Percentiles rank a stretch among this genome's conserved stretches.
These are phyloP conservation scores for Drosophila rhopaloa DNA, from an alignment of 1,140 invertebrate species.

Conservation along the genomic window DNA sequence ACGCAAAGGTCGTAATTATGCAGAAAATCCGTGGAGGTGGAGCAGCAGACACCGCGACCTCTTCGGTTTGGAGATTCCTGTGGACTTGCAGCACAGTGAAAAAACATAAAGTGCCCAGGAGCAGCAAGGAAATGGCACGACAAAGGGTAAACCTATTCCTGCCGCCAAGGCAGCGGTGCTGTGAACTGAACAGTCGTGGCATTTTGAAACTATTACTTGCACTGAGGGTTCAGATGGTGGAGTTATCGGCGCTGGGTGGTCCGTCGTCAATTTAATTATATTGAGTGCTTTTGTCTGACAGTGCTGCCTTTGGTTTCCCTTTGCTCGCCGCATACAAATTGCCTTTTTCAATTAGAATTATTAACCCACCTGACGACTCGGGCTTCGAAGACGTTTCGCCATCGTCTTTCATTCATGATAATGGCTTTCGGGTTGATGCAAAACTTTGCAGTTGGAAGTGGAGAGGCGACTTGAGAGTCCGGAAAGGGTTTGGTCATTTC, in stretches of 20 bases:
- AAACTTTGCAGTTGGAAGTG: constrained; percentile 54
- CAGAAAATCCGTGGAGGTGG: constrained; percentile 51
- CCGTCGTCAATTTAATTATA: constrained; percentile 74
- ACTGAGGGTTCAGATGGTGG: constrained; percentile 10
- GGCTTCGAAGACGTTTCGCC: constrained; percentile 36
- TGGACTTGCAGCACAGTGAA: constrained; percentile 13
- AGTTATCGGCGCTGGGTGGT: constrained; percentile 15
- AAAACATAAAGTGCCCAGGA: constrained; percentile 31
- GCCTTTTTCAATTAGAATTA: constrained; percentile 82
- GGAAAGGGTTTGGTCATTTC: constrained; percentile 20
- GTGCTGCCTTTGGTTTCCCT: constrained; percentile 10
- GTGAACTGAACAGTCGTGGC: constrained; percentile 51
- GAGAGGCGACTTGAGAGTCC: constrained; percentile 38
- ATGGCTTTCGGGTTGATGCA: constrained; percentile 55
- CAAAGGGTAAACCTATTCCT: constrained; percentile 62
- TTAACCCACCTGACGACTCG: constrained; percentile 60
- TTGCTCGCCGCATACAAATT: constrained; percentile 73
- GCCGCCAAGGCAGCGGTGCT: constrained; percentile 36
- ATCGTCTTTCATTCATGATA: constrained; percentile 28
- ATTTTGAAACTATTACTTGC: constrained; percentile 51
- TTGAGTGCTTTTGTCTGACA: constrained; percentile 77
- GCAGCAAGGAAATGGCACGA: constrained; percentile 21
- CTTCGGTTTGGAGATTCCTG: not conserved
- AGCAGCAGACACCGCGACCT: not conserved
- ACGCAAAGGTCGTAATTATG: constrained; percentile 49